Conservation (phyloP, 2,888 invertebrate genomes). For the Mystacides longicornis region DNA sequence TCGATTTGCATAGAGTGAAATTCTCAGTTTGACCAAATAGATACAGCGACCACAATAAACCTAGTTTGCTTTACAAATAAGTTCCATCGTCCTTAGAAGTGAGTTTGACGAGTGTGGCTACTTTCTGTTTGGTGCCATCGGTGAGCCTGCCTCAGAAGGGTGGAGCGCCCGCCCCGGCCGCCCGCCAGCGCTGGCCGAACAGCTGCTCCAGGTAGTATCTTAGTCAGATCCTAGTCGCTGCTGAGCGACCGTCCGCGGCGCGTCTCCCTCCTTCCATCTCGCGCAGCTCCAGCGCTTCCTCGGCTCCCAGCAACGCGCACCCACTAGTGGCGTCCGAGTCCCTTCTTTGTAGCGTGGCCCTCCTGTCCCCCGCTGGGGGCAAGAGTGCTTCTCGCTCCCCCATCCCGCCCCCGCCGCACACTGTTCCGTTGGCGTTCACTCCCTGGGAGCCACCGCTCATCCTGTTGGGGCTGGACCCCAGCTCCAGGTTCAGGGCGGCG, state of each 20-base stretch:
- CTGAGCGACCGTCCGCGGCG: slow-evolving; percentile 46
- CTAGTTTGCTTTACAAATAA: slow-evolving; percentile 12
- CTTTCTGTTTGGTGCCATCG: slow-evolving; percentile 21
- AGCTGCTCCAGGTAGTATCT: slow-evolving; percentile 68
- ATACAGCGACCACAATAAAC: neutral
- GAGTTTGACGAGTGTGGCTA: slow-evolving; percentile 11
- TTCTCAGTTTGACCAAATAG: no score
- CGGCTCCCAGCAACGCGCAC: slow-evolving; percentile 47
- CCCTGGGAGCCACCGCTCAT: slow-evolving; percentile 37
- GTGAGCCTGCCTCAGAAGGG: slow-evolving; percentile 35
- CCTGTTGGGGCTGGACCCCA: slow-evolving; percentile 41
- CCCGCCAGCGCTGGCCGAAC: slow-evolving; percentile 53
- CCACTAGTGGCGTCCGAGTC: slow-evolving; percentile 53
- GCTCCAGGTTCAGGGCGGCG: slow-evolving; percentile 33
- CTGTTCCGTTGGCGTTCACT: slow-evolving; percentile 43
- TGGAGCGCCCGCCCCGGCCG: slow-evolving; percentile 33
- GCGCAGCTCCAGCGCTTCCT: slow-evolving; percentile 54
- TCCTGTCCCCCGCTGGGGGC: slow-evolving; percentile 42
- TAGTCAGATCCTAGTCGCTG: slow-evolving; percentile 62
- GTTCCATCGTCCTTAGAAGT: slow-evolving; percentile 9
- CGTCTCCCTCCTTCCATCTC: slow-evolving; percentile 56
- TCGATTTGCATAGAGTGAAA: no score
- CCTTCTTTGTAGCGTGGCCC: slow-evolving; percentile 41
- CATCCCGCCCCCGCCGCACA: slow-evolving; percentile 41
- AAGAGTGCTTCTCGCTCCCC: slow-evolving; percentile 54